Base-by-base conservation (phyloP, 2,797 vertebrate genomes). In the Crypturellus tataupa region DNA sequence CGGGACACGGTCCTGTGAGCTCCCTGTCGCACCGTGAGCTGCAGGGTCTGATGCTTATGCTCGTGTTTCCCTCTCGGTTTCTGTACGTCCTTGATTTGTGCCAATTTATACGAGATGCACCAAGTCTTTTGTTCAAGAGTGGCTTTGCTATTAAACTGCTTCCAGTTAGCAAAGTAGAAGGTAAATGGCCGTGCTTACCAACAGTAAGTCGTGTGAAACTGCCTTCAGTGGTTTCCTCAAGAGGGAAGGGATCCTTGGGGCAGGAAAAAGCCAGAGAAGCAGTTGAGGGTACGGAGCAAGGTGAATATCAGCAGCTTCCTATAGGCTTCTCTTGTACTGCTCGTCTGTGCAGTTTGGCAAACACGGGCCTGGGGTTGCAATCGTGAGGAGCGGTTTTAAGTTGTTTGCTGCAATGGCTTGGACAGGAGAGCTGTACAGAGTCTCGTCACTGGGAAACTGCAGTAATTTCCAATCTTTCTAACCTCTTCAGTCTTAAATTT, bases 301-400 rank as follows among this genome's bases (percentile, higher is more conserved):
- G 17, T 3, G 2, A 24, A 1, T 31, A 20, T 46, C 15, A 21
- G 31, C 44, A 65, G 9, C 82, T 85, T 55, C 13, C 51, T 71
- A 39, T 39, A 7, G 0, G 0, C 29, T 90, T 90, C 46, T 25
- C 5, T 82, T 73, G 53, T 16, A 12, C 33, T 59, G 25, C 46
- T 78, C 64, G 16, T 33, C 31, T 67, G 11, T 76, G 24, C 31
- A 53, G 12, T n/a, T 83, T 40, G 55, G 40, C n/a, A 75, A 31
- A 25, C 7, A 47, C 67, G 80, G 68, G 24, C 21, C 78, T 44
- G 4, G 12, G 47, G 18, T 21, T 78, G 35, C 46, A 51, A 4
- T 33, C 37, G 29, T 53, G 69, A 44, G 60, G 53, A 47, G 56
- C 53, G 10, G 17, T 18, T 31, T 55, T 31, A 31, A 18, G 53